Conservation (phyloP, 2,797 vertebrate species). For the Cuculus canorus region DNA sequence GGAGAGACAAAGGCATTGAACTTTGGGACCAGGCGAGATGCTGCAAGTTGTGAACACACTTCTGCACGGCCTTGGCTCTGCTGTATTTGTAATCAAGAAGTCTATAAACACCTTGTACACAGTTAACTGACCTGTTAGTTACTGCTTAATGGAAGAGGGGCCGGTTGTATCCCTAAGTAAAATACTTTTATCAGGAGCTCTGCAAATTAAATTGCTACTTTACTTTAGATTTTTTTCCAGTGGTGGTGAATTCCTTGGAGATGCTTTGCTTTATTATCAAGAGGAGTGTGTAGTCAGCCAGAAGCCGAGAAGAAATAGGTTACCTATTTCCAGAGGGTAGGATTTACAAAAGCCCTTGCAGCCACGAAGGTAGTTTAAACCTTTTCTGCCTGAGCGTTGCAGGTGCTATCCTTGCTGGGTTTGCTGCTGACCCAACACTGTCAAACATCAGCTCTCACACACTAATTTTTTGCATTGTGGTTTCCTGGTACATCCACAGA, state of each 20-base stretch:
- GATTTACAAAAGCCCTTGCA: slow-evolving; percentile 6
- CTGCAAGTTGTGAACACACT: not conserved
- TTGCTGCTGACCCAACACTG: not conserved
- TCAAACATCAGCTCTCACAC: not conserved
- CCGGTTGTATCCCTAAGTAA: not conserved
- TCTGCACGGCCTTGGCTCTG: not conserved
- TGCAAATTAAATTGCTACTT: not conserved
- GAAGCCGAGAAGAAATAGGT: slow-evolving; percentile 2
- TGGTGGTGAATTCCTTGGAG: slow-evolving; percentile 22
- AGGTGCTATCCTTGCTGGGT: not conserved
- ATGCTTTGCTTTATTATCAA: slow-evolving; percentile 12
- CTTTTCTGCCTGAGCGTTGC: not conserved
- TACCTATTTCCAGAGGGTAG: not conserved
- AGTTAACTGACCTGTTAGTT: not conserved
- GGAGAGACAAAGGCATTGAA: not conserved
- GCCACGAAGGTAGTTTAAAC: not conserved
- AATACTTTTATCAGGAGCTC: not conserved
- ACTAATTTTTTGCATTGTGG: not conserved
- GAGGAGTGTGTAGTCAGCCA: not conserved
- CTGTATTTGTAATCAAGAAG: not conserved
- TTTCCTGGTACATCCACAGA: not conserved
- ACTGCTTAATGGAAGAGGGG: not conserved
- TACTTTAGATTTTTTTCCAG: not conserved
- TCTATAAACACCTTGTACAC: not conserved
- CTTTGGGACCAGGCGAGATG: not conserved